Evolutionary conservation across 2,797 vertebrate species (phyloP), one percentile per base, ranked within the genome.

Genomic region (Molossus molossus): DNA sequence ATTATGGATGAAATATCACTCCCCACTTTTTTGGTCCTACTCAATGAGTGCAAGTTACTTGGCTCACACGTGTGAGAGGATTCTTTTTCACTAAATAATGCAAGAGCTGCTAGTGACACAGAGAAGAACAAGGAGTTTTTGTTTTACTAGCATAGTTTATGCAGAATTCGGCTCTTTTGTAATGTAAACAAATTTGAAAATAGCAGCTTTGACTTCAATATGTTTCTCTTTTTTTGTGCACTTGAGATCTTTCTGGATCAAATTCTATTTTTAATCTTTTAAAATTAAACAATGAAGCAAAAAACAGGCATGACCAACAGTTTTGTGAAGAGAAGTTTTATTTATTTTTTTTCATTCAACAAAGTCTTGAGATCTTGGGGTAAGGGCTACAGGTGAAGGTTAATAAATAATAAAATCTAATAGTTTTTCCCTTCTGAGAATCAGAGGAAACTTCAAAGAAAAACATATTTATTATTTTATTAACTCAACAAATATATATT

Each of bases 41-140:
- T 95, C 82, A 91, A 21, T 89, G 73, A 87, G 25, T 82, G 73
- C 53, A 55, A 13, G 10, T 77, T 87, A 57, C 79, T 95, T 88
- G 93, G 69, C 58, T 91, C 27, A 81, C 20, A 2, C 15, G n/a
- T 45, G 14, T 45, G 5, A 95, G 33, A 18, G 5, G 79, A 92
- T 96, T 92, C 29, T 83, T 94, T 97, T 94, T 45, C 95, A 96
- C 89, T 96, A 94, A 97, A 95, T 97, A 96, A 96, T 97, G 87
- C 83, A 96, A 76, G 89, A 53, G n/a, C 62, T 94, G 70, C 60
- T 91, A 33, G 72, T 53, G 70, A 79, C 75, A 87, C n/a, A 83
- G 79, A 82, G 79, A 60, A 70, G 53, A 92, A 86, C 45, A 94
- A 93, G 72, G 25, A 65, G 23, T 37, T 89, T 97, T 79, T 94